phyloP scores from a whole-genome alignment of 2,888 invertebrate species.

The Eupeodes luniger region DNA sequence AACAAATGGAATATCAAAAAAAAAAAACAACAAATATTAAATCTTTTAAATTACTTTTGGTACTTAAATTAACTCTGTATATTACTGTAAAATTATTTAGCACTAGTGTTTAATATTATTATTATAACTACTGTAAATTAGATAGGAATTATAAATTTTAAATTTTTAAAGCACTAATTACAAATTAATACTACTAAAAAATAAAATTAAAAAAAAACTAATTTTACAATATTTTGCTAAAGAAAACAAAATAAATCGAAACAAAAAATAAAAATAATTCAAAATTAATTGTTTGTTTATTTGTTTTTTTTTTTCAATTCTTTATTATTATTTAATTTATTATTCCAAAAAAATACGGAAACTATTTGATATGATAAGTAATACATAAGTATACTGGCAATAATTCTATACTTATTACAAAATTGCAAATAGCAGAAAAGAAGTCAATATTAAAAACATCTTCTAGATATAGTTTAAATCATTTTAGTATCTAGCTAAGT shows the following conservation, averaged over 20 bases:
- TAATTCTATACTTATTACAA: too few relatives aligned
- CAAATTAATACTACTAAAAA: constrained; percentile 52
- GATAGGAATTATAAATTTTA: constrained; percentile 65
- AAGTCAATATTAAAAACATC: too few relatives aligned
- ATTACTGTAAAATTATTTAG: constrained; percentile 66
- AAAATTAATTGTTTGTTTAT: neutral
- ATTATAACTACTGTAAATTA: constrained; percentile 56
- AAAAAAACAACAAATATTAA: constrained; percentile 9
- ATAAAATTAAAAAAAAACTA: constrained; percentile 51
- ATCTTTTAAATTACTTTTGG: constrained; percentile 57
- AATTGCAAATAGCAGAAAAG: too few relatives aligned
- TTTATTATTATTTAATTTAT: constrained; percentile 76
- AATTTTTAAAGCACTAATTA: constrained; percentile 54
- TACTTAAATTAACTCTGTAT: constrained; percentile 71
- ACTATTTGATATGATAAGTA: too few relatives aligned
- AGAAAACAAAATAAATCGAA: constrained; percentile 53
- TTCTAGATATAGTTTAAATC: too few relatives aligned
- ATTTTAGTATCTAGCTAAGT: too few relatives aligned
- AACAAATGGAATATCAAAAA: constrained; percentile 33
- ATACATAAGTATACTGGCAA: too few relatives aligned
- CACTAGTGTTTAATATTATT: constrained; percentile 51
- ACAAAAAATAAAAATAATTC: constrained; percentile 19
- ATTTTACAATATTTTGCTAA: constrained; percentile 75
- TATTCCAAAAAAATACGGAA: too few relatives aligned
- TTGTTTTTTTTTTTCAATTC: neutral